Base-by-base conservation (phyloP, 2,888 invertebrate species). In the Reticulitermes lucifugus region DNA sequence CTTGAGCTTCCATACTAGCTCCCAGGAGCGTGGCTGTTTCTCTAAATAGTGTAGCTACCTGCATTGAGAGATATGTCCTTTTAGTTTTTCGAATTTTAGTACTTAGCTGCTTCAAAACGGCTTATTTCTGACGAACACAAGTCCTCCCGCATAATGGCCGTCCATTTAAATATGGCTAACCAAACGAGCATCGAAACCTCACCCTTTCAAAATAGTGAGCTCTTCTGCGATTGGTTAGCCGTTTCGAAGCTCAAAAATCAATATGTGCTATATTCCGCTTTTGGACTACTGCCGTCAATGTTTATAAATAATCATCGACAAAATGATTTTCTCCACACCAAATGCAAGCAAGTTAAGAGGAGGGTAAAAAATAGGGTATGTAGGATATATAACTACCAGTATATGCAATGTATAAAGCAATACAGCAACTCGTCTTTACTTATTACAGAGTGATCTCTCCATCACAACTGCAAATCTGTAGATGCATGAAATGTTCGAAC, bases 31-130 rank as follows among this genome's bases (percentile, higher is more conserved):
- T 94, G 90, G 94, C 93, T 90, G 94, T 93, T 92, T 94, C 94
- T 89, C 94, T 92, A 90, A 94, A 94, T 90, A 94, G 91, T 91
- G 94, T 94, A 89, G 94, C 94, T 91, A 94, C 94, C 93, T 94
- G 94, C 94, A 94, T 94, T 90, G 89, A 84, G 84, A 87, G 55
- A 65, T 70, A 46, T 82, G 60, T 81, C 70, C 81, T 25, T 81
- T 18, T n/a, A 59, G 46, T 75, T 73, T 83, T 83, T 18, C 77
- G 82, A 70, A 79, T 79, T 60, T 73, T 43, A 82, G 43, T 71
- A 81, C 82, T 81, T 73, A 73, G 82, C 73, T 70, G 75, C 60
- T 81, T 82, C 90, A 88, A 88, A 79, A 85, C 85, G 84, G 25
- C 87, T 82, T 85, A 87, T 86, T 85, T 84, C 35, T 79, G 82